Evolutionary conservation across 2,888 invertebrate species (phyloP).

Genomic region (Escarpia spicata): DNA sequence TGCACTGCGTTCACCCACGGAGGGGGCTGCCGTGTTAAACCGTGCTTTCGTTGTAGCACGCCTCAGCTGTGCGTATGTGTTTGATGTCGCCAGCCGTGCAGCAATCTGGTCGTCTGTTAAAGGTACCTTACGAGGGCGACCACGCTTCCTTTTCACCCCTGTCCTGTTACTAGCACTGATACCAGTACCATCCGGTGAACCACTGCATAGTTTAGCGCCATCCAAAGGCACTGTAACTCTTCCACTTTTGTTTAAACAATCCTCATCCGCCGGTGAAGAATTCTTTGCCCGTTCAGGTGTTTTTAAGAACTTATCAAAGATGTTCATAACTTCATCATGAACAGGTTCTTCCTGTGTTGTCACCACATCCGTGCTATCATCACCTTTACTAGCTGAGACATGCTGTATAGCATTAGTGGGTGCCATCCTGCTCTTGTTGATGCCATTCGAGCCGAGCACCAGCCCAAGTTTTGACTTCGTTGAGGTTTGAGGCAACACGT

Average conservation of each 20-base stretch:
- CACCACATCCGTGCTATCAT: neutral
- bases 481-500: neutral
- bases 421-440: neutral
- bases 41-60: neutral
- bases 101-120: constrained; percentile 30
- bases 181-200: neutral
- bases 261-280: neutral
- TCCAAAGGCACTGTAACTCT: neutral
- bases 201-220: neutral
- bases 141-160: constrained; percentile 30
- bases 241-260: neutral
- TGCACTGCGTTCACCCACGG: neutral
- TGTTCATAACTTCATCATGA: neutral
- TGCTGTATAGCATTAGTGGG: neutral
- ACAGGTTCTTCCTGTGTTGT: neutral
- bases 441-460: neutral
- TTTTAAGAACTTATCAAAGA: neutral
- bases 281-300: neutral
- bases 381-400: neutral
- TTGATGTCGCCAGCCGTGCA: neutral
- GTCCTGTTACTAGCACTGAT: neutral
- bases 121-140: constrained; percentile 32
- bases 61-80: neutral
- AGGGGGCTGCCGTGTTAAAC: neutral
- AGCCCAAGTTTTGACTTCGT: neutral